Evolutionary conservation across 2,888 invertebrate genomes (phyloP), one percentile per base, ranked within the genome.

Genomic region (Ephialtes manifestator): DNA sequence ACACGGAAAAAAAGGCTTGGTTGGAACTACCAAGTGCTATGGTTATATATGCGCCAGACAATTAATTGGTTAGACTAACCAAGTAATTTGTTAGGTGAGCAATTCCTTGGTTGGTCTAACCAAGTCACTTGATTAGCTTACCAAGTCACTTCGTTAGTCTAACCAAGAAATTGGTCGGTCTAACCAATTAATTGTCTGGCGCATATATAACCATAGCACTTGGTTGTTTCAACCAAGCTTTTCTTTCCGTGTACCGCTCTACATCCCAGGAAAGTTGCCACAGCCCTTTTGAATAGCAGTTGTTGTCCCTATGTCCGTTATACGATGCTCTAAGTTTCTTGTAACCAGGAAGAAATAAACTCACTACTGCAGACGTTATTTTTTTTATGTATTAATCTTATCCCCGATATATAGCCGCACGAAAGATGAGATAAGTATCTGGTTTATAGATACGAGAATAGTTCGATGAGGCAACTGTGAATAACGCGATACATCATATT

Each of bases 381-480:
- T 82, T n/a, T 72, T 65, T 72, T 82, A 75, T 79, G 82, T 82
- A 82, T 82, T 58, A 71, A 82, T 85, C 48, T 63, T 58, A 84
- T 72, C 65, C 60, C 43, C 72, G 77, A 81, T 74, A 43, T 72
- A 63, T 81, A 58, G 77, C 51, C 63, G 18, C 35, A 43, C 8
- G 18, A 53, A 48, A 48, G 24, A 72, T 31, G 53, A 39, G 48
- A 75, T 71, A 79, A 85, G 82, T 76, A 79, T 58, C 65, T 48
- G 76, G 63, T 82, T 85, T 82, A 75, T 72, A 71, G 82, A 82
- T 35, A 77, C 81, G 77, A 79, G 79, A 85, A 82, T 82, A 79
- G 75, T 65, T 79, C 24, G 24, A 24, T 24, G 24, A 24, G 1
- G 24, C 2, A 58, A 58, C 48, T 13, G 75, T 39, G 67, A 28